Conservation (phyloP, 2,113 vertebrate genomes). For the Notothenia coriiceps region DNA sequence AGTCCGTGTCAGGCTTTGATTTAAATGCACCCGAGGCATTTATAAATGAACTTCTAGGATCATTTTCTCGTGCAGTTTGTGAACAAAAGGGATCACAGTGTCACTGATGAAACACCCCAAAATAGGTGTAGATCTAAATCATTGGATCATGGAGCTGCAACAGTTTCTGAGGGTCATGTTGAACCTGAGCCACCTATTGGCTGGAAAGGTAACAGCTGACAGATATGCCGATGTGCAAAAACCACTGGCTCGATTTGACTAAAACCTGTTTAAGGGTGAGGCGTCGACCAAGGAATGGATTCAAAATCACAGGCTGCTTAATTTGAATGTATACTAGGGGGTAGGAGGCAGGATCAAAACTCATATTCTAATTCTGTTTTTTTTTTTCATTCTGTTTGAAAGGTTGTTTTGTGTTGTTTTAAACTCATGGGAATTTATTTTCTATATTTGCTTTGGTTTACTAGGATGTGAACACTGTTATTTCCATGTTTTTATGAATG, state of each 20-base stretch:
- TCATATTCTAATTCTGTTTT: neutral
- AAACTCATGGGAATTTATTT: neutral
- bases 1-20: conserved; percentile 15
- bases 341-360: neutral
- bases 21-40: conserved; percentile 77
- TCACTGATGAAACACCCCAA: conserved; percentile 8
- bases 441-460: neutral
- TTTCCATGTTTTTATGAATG: neutral
- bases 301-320: too few relatives aligned
- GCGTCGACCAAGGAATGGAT: too few relatives aligned
- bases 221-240: neutral
- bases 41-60: conserved; percentile 23
- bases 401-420: neutral
- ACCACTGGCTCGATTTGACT: too few relatives aligned
- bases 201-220: neutral
- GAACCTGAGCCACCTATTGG: conserved; percentile 14
- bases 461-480: neutral
- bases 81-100: conserved; percentile 31
- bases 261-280: too few relatives aligned
- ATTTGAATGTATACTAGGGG: neutral
- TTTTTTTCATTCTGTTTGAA: neutral
- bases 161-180: neutral
- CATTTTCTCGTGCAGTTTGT: neutral
- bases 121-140: neutral
- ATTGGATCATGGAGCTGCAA: neutral